Percentiles rank a stretch among this genome's conserved stretches.
Evolutionary conservation across 92 coral and sea anemone genomes (phyloP).

Genomic region (Palythoa caribaeorum): DNA sequence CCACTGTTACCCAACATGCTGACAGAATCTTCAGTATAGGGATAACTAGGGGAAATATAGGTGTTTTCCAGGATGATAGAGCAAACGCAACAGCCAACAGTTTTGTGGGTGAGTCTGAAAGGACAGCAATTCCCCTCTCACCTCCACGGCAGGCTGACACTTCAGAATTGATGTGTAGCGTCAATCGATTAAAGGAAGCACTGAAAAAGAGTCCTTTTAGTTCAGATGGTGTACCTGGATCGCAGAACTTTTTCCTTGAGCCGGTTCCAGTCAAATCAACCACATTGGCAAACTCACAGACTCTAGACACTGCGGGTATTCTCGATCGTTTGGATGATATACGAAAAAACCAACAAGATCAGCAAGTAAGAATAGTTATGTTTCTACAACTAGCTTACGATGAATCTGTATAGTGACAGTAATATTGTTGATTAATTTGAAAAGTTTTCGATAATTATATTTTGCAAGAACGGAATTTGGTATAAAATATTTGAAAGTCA

Average conservation of each 20-base stretch:
- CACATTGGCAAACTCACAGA: not conserved
- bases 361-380: not conserved
- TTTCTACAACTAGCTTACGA: not conserved
- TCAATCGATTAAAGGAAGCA: conserved; percentile 33
- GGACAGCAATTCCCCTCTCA: conserved; percentile 35
- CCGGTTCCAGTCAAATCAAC: not conserved
- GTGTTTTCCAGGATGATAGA: not conserved
- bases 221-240: not conserved
- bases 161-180: conserved; percentile 26
- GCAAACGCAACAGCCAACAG: not conserved
- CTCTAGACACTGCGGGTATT: not conserved
- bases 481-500: no score
- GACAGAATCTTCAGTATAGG: not conserved
- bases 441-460: no score
- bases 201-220: not conserved
- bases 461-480: no score
- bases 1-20: not conserved
- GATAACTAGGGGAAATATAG: not conserved
- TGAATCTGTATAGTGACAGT: no score
- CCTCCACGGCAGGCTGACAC: conserved; percentile 38
- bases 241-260: not conserved
- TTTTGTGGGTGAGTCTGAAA: not conserved
- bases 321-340: not conserved
- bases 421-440: no score
- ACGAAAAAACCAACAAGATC: not conserved